Evolutionary conservation across 2,113 vertebrate genomes (phyloP).

Genomic region (Phoenicopterus ruber): DNA sequence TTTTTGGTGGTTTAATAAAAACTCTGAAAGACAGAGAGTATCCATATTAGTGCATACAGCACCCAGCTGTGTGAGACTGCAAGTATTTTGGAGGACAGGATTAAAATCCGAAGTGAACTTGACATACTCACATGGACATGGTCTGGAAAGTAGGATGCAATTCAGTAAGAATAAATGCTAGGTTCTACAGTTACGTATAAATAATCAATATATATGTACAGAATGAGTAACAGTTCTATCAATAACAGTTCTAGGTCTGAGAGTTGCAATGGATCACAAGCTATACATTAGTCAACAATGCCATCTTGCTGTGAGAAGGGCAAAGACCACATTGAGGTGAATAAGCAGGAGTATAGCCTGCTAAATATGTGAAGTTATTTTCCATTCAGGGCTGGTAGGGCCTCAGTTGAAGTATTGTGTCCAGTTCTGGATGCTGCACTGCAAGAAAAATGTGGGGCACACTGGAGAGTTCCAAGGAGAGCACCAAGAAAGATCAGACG

Average conservation of each 20-base stretch:
- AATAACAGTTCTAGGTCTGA: not conserved
- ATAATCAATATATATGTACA: not conserved
- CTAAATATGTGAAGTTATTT: not conserved
- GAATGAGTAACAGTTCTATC: not conserved
- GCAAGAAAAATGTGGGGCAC: not conserved
- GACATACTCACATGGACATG: not conserved
- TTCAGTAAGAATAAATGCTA: not conserved
- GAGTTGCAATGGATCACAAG: not conserved
- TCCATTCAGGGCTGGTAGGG: not conserved
- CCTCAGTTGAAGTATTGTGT: not conserved
- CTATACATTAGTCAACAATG: not conserved
- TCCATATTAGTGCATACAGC: not conserved
- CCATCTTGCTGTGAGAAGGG: slow-evolving; percentile 50
- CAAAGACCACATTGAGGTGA: not conserved
- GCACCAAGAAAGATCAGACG: not conserved
- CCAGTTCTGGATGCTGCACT: not conserved
- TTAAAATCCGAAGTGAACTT: not conserved
- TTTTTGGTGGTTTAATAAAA: not conserved
- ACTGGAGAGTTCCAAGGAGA: not conserved
- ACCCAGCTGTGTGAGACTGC: not conserved
- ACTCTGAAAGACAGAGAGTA: not conserved
- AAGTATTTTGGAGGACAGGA: not conserved
- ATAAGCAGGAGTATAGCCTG: not conserved
- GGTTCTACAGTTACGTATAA: not conserved
- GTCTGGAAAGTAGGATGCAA: not conserved